A percentile compares a stretch with the other conserved stretches of the same genome.
Evolutionary conservation across 2,113 vertebrate species (phyloP).

Genomic region (Ivindomyrus marchei): DNA sequence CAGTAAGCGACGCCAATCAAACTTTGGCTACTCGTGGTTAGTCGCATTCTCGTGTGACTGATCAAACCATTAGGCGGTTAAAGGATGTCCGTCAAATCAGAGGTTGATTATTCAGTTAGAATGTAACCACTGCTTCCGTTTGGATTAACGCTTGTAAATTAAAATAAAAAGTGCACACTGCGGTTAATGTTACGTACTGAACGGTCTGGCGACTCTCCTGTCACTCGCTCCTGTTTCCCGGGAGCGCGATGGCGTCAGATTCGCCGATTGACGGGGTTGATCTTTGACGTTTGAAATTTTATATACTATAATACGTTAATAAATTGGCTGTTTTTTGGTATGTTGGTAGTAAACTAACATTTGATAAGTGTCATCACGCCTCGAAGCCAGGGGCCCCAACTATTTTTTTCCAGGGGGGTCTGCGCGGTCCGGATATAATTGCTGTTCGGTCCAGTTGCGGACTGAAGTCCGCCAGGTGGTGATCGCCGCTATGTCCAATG

Average conservation of each 20-base stretch:
- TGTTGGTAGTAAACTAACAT: not conserved
- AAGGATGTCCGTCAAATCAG: not conserved
- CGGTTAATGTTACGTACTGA: not conserved
- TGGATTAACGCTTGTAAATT: not conserved
- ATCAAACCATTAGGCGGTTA: not conserved
- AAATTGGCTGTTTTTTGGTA: not conserved
- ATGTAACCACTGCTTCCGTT: not conserved
- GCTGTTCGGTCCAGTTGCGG: no score
- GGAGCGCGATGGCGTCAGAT: not conserved
- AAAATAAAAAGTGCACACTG: not conserved
- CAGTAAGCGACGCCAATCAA: not conserved
- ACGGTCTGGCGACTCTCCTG: not conserved
- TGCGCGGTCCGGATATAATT: not conserved
- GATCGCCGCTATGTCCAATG: no score
- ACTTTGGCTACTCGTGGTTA: not conserved
- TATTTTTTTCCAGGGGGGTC: not conserved
- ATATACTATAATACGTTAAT: not conserved
- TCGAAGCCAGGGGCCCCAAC: not conserved
- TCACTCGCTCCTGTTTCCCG: not conserved
- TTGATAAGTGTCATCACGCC: not conserved
- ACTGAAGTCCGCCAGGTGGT: no score
- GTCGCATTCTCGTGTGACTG: not conserved
- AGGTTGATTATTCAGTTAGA: not conserved
- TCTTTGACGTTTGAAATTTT: not conserved
- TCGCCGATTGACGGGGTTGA: not conserved